Percentiles rank a stretch among this genome's conserved stretches.
Conservation (phyloP, 2,113 vertebrate genomes). For the Oncorhynchus gorbuscha region DNA sequence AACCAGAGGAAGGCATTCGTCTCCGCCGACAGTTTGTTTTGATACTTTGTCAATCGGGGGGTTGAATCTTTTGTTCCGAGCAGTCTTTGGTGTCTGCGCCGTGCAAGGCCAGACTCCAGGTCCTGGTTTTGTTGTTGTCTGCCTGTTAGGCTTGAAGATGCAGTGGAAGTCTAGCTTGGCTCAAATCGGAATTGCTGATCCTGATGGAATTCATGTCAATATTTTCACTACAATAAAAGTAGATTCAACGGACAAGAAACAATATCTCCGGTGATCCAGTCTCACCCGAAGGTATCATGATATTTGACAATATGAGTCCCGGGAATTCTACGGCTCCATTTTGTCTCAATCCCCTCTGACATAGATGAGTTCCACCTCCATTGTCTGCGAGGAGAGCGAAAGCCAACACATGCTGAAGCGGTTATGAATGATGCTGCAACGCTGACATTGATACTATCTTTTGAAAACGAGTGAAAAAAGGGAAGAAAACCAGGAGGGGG, state of each 20-base stretch:
- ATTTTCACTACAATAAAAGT: not conserved
- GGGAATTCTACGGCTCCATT: not conserved
- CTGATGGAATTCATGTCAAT: not conserved
- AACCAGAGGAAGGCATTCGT: conserved; percentile 32
- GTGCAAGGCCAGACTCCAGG: not conserved
- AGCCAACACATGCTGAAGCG: conserved; percentile 25
- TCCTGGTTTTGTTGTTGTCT: not conserved
- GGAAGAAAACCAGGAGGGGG: not conserved
- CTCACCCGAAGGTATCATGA: conserved; percentile 1
- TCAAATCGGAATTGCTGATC: not conserved
- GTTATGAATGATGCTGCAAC: conserved; percentile 23
- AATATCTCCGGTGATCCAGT: conserved; percentile 5
- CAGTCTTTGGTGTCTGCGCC: conserved; percentile 16
- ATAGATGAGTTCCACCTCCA: not conserved
- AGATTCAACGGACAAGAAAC: not conserved
- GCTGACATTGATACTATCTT: conserved; percentile 22
- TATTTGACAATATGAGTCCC: not conserved
- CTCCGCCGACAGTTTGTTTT: conserved; percentile 19
- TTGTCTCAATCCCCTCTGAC: not conserved
- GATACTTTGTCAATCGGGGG: not conserved
- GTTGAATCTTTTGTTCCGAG: not conserved
- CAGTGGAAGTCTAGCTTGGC: conserved; percentile 1
- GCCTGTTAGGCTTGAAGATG: not conserved
- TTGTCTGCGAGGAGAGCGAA: not conserved
- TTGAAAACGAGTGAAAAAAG: not conserved